Evolutionary conservation across 2,888 invertebrate genomes (phyloP).

Genomic region (Silvanus unidentatus): DNA sequence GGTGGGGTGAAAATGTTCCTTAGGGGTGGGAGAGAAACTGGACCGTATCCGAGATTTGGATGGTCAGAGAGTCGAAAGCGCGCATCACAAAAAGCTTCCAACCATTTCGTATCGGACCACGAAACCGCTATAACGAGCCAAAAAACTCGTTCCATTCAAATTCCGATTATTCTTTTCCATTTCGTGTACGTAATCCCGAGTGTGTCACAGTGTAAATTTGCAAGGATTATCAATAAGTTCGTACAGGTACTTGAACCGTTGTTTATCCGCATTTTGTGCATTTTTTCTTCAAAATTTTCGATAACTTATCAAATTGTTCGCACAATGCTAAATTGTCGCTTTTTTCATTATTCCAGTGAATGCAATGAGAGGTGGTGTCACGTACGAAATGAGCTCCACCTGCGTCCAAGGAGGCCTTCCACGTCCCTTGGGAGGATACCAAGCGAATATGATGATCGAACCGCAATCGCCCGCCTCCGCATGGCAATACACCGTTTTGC

Average conservation of each 20-base stretch:
- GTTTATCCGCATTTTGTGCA: constrained; percentile 6
- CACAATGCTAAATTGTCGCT: too few relatives aligned
- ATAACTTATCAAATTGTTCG: neutral
- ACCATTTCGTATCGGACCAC: constrained; percentile 7
- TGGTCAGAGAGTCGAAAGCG: constrained; percentile 20
- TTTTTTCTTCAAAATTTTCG: constrained; percentile 8
- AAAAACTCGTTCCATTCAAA: too few relatives aligned
- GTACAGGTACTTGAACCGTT: too few relatives aligned
- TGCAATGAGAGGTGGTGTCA: constrained; percentile 30
- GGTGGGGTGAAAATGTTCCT: constrained; percentile 20
- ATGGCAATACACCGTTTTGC: constrained; percentile 33
- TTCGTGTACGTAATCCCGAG: too few relatives aligned
- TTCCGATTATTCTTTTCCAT: too few relatives aligned
- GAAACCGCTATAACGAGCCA: constrained; percentile 8
- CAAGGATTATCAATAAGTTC: too few relatives aligned
- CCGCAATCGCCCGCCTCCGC: constrained; percentile 35
- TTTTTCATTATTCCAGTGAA: too few relatives aligned
- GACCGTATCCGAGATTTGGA: constrained; percentile 30
- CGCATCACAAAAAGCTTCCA: neutral
- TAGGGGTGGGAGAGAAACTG: constrained; percentile 28
- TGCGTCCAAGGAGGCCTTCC: constrained; percentile 29
- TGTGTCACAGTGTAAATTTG: too few relatives aligned
- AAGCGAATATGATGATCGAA: constrained; percentile 31
- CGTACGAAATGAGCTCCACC: constrained; percentile 34
- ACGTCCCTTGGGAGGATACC: constrained; percentile 31